Evolutionary conservation across 2,797 vertebrate species (phyloP), one percentile per base, ranked within the genome.

Genomic region (Sebastes steindachneri): DNA sequence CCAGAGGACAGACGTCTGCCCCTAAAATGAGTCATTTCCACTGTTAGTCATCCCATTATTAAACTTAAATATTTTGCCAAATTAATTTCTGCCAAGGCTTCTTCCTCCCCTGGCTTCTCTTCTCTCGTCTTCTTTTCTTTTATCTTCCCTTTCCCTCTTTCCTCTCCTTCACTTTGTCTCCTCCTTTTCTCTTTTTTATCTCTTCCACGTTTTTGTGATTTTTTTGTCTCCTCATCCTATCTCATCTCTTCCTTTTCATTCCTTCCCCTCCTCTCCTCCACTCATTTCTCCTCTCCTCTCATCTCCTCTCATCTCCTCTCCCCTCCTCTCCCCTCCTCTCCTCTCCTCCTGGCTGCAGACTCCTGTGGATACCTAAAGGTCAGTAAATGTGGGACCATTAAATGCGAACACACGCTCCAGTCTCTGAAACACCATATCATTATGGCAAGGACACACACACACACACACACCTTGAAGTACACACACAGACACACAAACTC

Each of bases 281-380:
- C 26, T 28, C 26, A 28, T 28, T 28, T 28, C 26, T 28, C 26
- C 26, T 28, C 26, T 28, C 26, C 23, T 25, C 25, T 23, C 23
- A 23, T 23, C 23, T 23, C 23, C 26, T 37, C 37, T 41, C 5
- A 1, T 45, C n/a, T 19, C 7, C 7, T 45, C 6, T 45, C 41
- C 5, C 35, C 35, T 67, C 12, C 37, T 15, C 37, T 41, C 5
- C 14, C 0, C 37, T 41, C 37, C 14, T 41, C 41, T 45, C 41
- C 15, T 45, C 41, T 45, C 14, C 14, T 48, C 66, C 12, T 70
- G 15, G 9, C 69, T 77, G 70, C 70, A 45, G 55, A 75, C 31
- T 78, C 92, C 82, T 71, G 87, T 70, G 77, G 88, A 81, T 59
- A 59, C 4, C 10, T 3, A 92, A 94, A 92, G 90, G 92, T 94